A percentile compares a stretch with the other conserved stretches of the same genome.
Conservation (phyloP, 2,888 invertebrate species). For the Carpatolechia fugitivella region DNA sequence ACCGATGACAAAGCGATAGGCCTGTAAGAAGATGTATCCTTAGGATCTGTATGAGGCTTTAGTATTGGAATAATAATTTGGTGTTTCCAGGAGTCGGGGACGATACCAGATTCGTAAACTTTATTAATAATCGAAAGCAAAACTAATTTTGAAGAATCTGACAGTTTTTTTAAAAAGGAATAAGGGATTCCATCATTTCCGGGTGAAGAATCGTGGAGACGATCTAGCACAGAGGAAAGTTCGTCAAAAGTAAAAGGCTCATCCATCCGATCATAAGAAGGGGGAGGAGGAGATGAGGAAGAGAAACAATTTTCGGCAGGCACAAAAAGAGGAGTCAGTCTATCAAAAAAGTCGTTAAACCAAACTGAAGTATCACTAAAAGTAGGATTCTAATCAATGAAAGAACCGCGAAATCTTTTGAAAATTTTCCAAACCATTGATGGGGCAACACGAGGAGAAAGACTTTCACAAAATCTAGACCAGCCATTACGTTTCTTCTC, state of each 20-base stretch:
- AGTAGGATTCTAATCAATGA: background rate
- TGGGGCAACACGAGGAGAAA: background rate
- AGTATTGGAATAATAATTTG: constrained; percentile 29
- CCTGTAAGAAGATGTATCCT: constrained; percentile 17
- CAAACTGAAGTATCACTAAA: background rate
- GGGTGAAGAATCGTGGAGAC: constrained; percentile 19
- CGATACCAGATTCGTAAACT: constrained; percentile 9
- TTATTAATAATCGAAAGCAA: constrained; percentile 3
- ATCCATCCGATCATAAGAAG: too few relatives aligned
- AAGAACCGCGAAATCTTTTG: constrained; percentile 6
- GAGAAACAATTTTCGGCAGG: background rate
- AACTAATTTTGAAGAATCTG: background rate
- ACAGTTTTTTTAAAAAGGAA: too few relatives aligned
- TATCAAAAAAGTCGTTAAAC: background rate
- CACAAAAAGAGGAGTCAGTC: constrained; percentile 9
- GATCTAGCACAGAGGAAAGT: constrained; percentile 3
- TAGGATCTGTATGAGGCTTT: constrained; percentile 27
- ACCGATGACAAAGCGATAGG: too few relatives aligned
- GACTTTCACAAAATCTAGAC: background rate
- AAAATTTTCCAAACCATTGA: constrained; percentile 16
- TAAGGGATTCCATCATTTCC: constrained; percentile 23
- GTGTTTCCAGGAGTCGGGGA: too few relatives aligned
- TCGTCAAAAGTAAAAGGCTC: too few relatives aligned
- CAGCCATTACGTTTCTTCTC: too few relatives aligned
- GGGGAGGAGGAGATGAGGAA: too few relatives aligned